phyloP scores from a whole-genome alignment of 2,113 vertebrate genomes.

The Anhinga anhinga region DNA sequence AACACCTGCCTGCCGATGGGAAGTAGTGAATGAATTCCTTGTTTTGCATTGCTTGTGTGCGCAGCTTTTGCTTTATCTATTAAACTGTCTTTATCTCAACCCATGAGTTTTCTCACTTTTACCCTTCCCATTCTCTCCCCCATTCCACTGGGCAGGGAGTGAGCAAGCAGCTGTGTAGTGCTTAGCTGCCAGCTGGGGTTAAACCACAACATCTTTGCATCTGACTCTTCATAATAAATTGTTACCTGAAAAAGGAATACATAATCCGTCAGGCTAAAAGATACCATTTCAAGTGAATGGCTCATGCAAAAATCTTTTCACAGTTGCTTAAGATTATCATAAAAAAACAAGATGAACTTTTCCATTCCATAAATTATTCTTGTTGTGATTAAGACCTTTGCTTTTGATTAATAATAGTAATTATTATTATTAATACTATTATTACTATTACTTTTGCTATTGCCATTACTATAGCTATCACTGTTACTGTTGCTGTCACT shows the following conservation, averaged over 20 bases:
- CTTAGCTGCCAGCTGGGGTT: too few relatives aligned
- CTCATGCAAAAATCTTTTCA: neutral
- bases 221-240: neutral
- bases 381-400: neutral
- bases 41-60: too few relatives aligned
- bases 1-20: too few relatives aligned
- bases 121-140: too few relatives aligned
- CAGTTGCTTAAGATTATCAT: neutral
- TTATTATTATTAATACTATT: neutral
- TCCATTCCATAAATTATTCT: neutral
- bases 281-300: neutral
- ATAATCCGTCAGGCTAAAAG: neutral
- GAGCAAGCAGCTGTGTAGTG: too few relatives aligned
- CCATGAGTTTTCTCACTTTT: too few relatives aligned
- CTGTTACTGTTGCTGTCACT: neutral
- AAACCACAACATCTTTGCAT: neutral
- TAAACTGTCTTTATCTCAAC: too few relatives aligned
- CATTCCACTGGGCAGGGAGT: too few relatives aligned
- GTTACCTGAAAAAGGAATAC: neutral
- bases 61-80: too few relatives aligned
- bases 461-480: neutral
- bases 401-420: neutral
- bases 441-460: neutral
- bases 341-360: neutral
- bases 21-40: too few relatives aligned